Percentiles rank a stretch among this genome's conserved stretches.
phyloP scores from a whole-genome alignment of 2,888 invertebrate species.

The Ceratothoa steindachneri region DNA sequence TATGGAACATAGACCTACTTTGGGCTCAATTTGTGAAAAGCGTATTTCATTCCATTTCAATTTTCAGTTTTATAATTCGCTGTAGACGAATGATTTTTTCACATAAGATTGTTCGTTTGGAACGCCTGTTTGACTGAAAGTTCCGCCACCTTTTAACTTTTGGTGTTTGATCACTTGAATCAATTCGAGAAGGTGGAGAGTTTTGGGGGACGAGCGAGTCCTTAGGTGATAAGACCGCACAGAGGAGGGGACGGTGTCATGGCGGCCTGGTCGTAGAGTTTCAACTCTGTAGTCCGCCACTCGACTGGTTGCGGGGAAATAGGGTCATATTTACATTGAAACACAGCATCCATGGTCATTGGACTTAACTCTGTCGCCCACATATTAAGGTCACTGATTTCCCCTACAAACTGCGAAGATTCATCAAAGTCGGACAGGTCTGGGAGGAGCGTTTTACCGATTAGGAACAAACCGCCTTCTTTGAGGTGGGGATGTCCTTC shows the following conservation, averaged over 20 bases:
- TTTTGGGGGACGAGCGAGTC: too few relatives aligned
- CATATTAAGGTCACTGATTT: conserved; percentile 35
- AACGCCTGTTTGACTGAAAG: too few relatives aligned
- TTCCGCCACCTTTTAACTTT: too few relatives aligned
- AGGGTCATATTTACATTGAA: conserved; percentile 20
- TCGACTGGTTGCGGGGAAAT: conserved; percentile 6
- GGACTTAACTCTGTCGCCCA: conserved; percentile 24
- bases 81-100: too few relatives aligned
- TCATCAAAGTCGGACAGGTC: conserved; percentile 43
- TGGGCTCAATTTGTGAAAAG: too few relatives aligned
- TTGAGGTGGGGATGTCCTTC: conserved; percentile 14
- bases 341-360: conserved; percentile 18
- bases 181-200: too few relatives aligned
- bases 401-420: conserved; percentile 39
- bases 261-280: conserved; percentile 20
- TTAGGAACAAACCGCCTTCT: conserved; percentile 36
- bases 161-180: too few relatives aligned
- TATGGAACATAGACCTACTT: too few relatives aligned
- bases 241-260: conserved; percentile 18
- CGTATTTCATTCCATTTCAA: too few relatives aligned
- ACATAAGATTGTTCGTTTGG: too few relatives aligned
- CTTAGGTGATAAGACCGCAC: conserved; percentile 20
- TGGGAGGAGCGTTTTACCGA: conserved; percentile 41
- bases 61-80: too few relatives aligned
- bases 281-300: conserved; percentile 13